phyloP scores from a whole-genome alignment of 2,888 invertebrate species.

The Synergus japonicus region DNA sequence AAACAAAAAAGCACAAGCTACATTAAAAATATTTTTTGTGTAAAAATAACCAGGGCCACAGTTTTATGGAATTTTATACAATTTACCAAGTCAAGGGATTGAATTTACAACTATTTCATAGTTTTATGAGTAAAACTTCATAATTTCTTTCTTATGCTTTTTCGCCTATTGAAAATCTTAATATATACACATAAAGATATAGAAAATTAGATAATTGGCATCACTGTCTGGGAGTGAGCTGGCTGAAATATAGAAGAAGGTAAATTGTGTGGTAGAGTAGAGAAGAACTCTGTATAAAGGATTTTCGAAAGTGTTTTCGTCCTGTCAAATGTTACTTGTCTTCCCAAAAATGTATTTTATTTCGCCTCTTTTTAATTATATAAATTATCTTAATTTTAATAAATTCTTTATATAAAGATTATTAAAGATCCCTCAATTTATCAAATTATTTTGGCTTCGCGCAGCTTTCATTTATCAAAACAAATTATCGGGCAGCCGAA shows the following conservation, averaged over 20 bases:
- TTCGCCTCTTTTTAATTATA: neutral
- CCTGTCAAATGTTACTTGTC: neutral
- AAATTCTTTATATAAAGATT: too few relatives aligned
- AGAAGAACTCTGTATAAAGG: conserved; percentile 3
- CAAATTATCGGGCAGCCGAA: too few relatives aligned
- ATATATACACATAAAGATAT: neutral
- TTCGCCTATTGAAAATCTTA: neutral
- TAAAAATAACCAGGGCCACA: too few relatives aligned
- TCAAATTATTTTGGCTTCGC: too few relatives aligned
- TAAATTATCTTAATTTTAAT: neutral
- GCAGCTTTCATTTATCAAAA: too few relatives aligned
- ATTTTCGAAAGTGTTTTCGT: conserved; percentile 10
- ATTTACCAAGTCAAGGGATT: too few relatives aligned
- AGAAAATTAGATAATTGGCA: conserved; percentile 10
- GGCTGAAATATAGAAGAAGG: conserved; percentile 39
- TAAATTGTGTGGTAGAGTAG: conserved; percentile 12
- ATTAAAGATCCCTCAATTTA: too few relatives aligned
- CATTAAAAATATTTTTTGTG: neutral
- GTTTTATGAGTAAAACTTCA: too few relatives aligned
- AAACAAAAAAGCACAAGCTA: neutral
- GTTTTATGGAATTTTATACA: too few relatives aligned
- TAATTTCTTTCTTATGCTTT: neutral
- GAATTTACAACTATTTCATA: too few relatives aligned
- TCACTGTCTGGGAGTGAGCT: conserved; percentile 36
- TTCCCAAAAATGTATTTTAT: neutral